Conservation (phyloP, 1,140 invertebrate species). For the Tetragonula clypearis region DNA sequence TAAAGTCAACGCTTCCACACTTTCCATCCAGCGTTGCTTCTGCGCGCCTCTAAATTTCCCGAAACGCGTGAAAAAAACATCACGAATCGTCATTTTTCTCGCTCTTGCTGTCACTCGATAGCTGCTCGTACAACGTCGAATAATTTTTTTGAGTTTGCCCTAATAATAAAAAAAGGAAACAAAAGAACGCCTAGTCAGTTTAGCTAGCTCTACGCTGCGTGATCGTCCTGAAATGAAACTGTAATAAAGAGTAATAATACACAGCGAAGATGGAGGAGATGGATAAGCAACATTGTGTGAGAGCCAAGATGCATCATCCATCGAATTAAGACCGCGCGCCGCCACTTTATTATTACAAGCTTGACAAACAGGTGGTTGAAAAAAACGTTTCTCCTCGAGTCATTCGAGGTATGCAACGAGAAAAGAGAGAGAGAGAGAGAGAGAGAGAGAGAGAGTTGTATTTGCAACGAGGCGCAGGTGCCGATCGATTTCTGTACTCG, state of each 20-base stretch:
- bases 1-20: no score
- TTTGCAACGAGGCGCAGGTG: slow-evolving; percentile 53
- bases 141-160: no score
- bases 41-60: no score
- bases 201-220: not conserved
- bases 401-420: slow-evolving; percentile 37
- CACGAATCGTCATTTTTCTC: no score
- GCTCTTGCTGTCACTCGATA: no score
- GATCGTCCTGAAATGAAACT: not conserved
- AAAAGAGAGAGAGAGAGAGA: not conserved
- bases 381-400: slow-evolving; percentile 60
- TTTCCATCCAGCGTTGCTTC: no score
- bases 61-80: no score
- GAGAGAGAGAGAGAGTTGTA: not conserved
- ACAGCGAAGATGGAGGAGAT: not conserved
- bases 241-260: not conserved
- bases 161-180: no score
- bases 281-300: not conserved
- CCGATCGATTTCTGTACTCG: slow-evolving; percentile 48
- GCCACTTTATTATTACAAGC: slow-evolving; percentile 44
- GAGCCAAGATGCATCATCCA: not conserved
- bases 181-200: not conserved
- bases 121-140: no score
- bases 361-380: slow-evolving; percentile 58
- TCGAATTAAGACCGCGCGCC: not conserved